phyloP scores from a whole-genome alignment of 2,113 vertebrate genomes.

The Dermatemys mawii region DNA sequence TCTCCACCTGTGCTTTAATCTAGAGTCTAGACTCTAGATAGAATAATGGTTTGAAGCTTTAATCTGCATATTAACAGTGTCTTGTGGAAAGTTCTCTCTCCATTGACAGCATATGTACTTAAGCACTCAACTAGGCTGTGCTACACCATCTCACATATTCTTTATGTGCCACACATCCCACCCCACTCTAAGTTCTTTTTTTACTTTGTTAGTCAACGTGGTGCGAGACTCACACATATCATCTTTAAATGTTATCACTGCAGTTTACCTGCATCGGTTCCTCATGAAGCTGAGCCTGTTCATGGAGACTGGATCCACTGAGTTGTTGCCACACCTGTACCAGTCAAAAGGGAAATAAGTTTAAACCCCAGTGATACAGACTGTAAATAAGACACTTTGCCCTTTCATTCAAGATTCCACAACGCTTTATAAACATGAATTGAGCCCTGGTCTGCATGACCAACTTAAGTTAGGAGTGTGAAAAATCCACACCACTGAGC shows the following conservation, averaged over 20 bases:
- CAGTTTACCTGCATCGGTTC: constrained; percentile 89
- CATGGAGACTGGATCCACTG: constrained; percentile 87
- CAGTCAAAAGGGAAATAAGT: background rate
- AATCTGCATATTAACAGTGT: background rate
- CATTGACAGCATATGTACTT: background rate
- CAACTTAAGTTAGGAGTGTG: background rate
- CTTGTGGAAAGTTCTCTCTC: background rate
- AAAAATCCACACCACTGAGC: background rate
- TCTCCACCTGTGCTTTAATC: background rate
- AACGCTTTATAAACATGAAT: rapidly evolving
- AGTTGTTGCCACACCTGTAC: constrained; percentile 86
- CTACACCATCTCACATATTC: rapidly evolving
- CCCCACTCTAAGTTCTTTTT: background rate
- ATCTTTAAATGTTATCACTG: rapidly evolving
- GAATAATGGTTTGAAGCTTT: background rate
- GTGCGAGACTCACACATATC: rapidly evolving
- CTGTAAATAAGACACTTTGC: rapidly evolving
- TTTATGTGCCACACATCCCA: rapidly evolving
- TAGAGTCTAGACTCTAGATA: background rate
- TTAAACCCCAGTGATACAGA: rapidly evolving
- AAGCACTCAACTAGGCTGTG: rapidly evolving
- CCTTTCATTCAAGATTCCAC: background rate
- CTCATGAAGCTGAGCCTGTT: constrained; percentile 91
- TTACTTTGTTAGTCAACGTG: rapidly evolving
- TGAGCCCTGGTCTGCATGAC: background rate